Base-by-base conservation (phyloP, 2,113 vertebrate species). In the Naja naja region DNA sequence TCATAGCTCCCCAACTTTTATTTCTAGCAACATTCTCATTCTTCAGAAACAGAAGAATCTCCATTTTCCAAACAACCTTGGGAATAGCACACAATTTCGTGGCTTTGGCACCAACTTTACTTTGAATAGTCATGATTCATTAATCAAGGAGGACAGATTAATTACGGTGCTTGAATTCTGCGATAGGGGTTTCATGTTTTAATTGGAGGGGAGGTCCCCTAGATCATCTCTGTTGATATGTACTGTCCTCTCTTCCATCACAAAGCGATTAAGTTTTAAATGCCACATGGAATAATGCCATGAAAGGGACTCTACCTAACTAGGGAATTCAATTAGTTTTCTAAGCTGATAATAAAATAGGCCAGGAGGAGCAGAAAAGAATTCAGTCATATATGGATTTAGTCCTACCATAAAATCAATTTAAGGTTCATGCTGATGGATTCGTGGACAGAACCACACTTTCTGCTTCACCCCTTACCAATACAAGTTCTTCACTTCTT, bases 241-340 rank as follows among this genome's bases (percentile, higher is more conserved):
- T 69, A 58, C 18, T n/a, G 9, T 49, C 6, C 27, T 49, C 85
- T 85, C 54, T 45, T 87, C 53, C 43, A 4, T 87, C 55, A 23
- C 85, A 47, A 87, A 34, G 91, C 45, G 27, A 60, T 87, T 87
- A 91, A 87, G 85, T 45, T 86, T 54, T 53, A 55, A 91, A 81
- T 2, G 64, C 90, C 47, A 85, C 6, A 69, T 55, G 16, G 27
- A 91, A 91, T 87, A 87, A 87, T 8, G 23, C 60, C 56, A 39
- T 30, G 53, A 55, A 91, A 58, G 54, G 18, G 39, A 30, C 45
- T 55, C 54, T 47, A 49, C 20, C 91, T 87, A 47, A 91, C 81
- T 30, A 49, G 43, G 54, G 85, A 53, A 91, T 92, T 49, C 91
- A 64, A 64, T 64, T 87, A 87, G 91, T n/a, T 91, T 64, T 43